Evolutionary conservation across 2,797 vertebrate genomes (phyloP).

Genomic region (Pseudochirops corinnae): DNA sequence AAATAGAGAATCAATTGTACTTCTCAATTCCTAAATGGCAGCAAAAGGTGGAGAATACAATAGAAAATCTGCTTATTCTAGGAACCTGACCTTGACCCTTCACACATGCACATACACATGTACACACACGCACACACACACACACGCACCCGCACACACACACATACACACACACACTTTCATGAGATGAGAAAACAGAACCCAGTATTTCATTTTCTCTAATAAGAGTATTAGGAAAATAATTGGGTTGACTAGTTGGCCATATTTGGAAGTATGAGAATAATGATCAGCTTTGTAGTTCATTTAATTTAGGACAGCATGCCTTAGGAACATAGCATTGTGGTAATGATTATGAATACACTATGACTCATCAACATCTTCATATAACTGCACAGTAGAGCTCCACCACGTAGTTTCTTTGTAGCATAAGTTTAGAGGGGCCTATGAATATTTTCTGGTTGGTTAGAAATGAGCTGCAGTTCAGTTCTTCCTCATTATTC

Average conservation of each 20-base stretch:
- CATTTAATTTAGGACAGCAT: slow-evolving; percentile 19
- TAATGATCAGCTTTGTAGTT: slow-evolving; percentile 43
- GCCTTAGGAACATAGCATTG: slow-evolving; percentile 66
- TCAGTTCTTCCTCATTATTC: slow-evolving; percentile 40
- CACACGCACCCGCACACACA: not conserved
- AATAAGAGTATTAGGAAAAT: slow-evolving; percentile 38
- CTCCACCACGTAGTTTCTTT: slow-evolving; percentile 13
- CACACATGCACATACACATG: not conserved
- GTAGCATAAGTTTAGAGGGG: slow-evolving; percentile 53
- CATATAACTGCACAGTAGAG: slow-evolving; percentile 56
- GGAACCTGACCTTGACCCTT: slow-evolving; percentile 8
- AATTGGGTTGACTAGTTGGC: not conserved
- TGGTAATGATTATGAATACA: slow-evolving; percentile 40
- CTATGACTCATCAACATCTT: slow-evolving; percentile 62
- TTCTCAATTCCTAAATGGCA: slow-evolving; percentile 46
- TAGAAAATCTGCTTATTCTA: slow-evolving; percentile 46
- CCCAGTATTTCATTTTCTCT: slow-evolving; percentile 37
- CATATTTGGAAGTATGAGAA: not conserved
- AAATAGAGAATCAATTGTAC: slow-evolving; percentile 27
- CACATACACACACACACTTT: not conserved
- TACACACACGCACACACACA: not conserved
- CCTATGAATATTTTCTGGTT: slow-evolving; percentile 24
- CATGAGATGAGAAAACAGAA: slow-evolving; percentile 45
- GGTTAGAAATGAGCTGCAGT: slow-evolving; percentile 61
- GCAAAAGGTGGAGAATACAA: slow-evolving; percentile 57